These are phyloP conservation scores for Limnodromus scolopaceus DNA, from an alignment of 2,797 vertebrate species.

Conservation along the genomic window DNA sequence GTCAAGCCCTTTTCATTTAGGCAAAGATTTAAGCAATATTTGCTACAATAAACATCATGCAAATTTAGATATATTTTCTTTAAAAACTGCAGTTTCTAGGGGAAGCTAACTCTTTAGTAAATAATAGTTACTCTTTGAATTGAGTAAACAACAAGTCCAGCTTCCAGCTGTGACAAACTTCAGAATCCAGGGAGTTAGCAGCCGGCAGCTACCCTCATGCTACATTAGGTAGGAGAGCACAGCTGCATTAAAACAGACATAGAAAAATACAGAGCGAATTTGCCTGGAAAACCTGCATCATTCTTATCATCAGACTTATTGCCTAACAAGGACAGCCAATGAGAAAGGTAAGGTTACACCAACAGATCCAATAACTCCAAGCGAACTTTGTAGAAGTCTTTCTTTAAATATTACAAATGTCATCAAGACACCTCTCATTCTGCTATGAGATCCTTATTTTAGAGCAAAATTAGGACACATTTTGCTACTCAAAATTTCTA, in stretches of 20 bases:
- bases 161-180: conserved; percentile 15
- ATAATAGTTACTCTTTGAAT: background rate
- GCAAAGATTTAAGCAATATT: background rate
- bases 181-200: background rate
- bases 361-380: background rate
- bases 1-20: background rate
- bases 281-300: background rate
- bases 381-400: background rate
- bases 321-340: background rate
- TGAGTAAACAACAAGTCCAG: background rate
- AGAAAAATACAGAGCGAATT: background rate
- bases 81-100: background rate
- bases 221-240: conserved; percentile 33
- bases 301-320: background rate
- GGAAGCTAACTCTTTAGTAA: conserved; percentile 2
- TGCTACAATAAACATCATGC: background rate
- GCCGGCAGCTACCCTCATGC: background rate
- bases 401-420: background rate
- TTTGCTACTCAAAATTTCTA: background rate
- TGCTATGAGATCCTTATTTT: background rate
- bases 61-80: background rate
- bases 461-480: background rate
- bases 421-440: background rate
- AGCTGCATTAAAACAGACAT: conserved; percentile 8
- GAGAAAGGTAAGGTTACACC: background rate